Evolutionary conservation across 2,797 vertebrate genomes (phyloP), one percentile per base, ranked within the genome.

Genomic region (Mormyrops boulengeri): DNA sequence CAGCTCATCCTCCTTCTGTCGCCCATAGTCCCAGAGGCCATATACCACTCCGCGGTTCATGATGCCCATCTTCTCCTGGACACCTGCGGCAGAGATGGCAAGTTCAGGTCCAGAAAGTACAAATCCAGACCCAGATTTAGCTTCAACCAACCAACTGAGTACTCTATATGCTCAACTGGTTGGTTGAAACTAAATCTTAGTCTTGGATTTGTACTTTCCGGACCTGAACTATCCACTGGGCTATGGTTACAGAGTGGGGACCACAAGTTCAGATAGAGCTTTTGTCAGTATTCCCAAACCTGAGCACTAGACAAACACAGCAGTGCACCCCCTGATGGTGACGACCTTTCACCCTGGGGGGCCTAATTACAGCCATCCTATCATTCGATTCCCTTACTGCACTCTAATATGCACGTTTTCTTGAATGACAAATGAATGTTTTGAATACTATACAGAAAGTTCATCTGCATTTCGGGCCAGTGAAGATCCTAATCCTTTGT

Each of bases 1-100:
- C 84, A 99, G 95, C 92, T 99, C 99, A 0, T 99, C 98, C 0
- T 95, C 93, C 1, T 97, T 96, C 91, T 97, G 97, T 17, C 95
- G 92, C 3, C 94, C 93, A 2, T 98, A 98, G 92, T 99, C 97
- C 98, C 98, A 99, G 55, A 99, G 96, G 0, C 96, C 97, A 0
- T 99, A 99, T 84, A 99, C 97, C 91, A 99, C 96, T 0, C 98
- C 98, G 91, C 97, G 96, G 94, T 99, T 99, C 98, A 99, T 99
- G 92, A 99, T 98, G 52, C 98, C 98, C 98, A 99, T 99, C 92
- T 99, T 99, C 95, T 99, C 98, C 95, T 99, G 98, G 14, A 99
- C 98, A 9, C 98, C 98, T 99, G 91, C 7, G 34, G 34, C 12
- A 38, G 5, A 44, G 6, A 38, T 2, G 73, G 3, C 26, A 69